Percentiles rank a stretch among this genome's conserved stretches.
Evolutionary conservation across 2,113 vertebrate species (phyloP).

Genomic region (Mus spicilegus): DNA sequence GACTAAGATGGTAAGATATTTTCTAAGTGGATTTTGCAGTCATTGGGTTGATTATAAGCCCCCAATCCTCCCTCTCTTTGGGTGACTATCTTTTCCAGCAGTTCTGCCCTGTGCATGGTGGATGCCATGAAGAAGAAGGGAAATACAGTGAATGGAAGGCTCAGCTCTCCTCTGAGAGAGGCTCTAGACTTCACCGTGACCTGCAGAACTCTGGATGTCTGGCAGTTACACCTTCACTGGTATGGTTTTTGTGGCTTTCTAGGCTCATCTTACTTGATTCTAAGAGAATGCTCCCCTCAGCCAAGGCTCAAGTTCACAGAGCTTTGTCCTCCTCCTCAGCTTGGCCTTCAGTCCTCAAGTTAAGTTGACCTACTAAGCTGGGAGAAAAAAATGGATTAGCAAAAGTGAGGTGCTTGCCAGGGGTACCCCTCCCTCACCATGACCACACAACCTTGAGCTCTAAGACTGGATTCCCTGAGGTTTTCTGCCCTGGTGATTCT

Average conservation of each 20-base stretch:
- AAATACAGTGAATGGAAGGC: neutral
- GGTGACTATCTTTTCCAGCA: neutral
- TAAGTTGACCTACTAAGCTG: slow-evolving; percentile 57
- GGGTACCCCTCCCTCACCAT: neutral
- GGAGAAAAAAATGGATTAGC: slow-evolving; percentile 64
- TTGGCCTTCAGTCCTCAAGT: slow-evolving; percentile 49
- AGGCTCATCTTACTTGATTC: neutral
- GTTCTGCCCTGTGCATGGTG: neutral
- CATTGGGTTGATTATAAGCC: neutral
- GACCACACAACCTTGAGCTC: slow-evolving; percentile 49
- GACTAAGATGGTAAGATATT: slow-evolving; percentile 15
- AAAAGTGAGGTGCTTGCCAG: slow-evolving; percentile 26
- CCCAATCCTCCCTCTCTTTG: neutral
- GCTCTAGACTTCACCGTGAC: neutral
- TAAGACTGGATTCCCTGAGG: slow-evolving; percentile 23
- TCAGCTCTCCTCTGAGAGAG: neutral
- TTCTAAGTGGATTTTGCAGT: neutral
- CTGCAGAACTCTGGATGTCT: neutral
- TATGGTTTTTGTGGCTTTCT: slow-evolving; percentile 8
- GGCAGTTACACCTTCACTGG: neutral
- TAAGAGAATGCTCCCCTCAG: slow-evolving; percentile 50
- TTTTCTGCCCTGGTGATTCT: slow-evolving; percentile 65
- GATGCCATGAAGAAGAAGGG: neutral
- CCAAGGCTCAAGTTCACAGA: slow-evolving; percentile 34
- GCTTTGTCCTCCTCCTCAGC: neutral